Evolutionary conservation across 2,113 vertebrate genomes (phyloP).

Genomic region (Colinus virginianus): DNA sequence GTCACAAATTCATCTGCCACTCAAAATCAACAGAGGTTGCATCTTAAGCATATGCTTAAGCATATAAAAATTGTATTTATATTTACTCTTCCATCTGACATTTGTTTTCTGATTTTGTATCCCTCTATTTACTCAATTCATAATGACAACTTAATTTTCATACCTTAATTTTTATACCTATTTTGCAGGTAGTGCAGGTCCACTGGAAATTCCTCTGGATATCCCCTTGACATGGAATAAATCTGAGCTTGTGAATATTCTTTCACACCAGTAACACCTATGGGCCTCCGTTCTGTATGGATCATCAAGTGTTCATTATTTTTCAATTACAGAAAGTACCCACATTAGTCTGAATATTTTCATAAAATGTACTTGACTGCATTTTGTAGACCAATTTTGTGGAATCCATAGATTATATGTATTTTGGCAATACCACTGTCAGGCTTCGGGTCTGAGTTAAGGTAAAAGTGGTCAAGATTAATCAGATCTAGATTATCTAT

Average conservation of each 20-base stretch:
- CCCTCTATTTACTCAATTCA: not conserved
- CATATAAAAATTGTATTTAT: not conserved
- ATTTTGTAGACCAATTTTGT: too few species aligned
- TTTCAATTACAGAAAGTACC: too few species aligned
- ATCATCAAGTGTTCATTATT: not conserved
- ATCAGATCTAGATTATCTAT: too few species aligned
- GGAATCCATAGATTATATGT: too few species aligned
- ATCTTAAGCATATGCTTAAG: not conserved
- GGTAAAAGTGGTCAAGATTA: too few species aligned
- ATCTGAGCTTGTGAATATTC: not conserved
- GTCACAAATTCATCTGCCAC: not conserved
- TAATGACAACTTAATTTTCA: not conserved
- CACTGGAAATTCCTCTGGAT: not conserved
- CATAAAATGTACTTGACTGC: too few species aligned
- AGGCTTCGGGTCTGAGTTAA: too few species aligned
- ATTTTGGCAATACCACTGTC: too few species aligned
- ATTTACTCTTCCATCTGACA: not conserved
- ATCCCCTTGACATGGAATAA: not conserved
- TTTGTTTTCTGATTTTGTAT: not conserved
- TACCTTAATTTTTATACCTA: not conserved
- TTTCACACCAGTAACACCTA: not conserved
- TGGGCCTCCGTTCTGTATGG: not conserved
- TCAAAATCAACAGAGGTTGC: not conserved
- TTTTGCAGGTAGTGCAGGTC: not conserved
- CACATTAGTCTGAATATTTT: too few species aligned